phyloP scores from a whole-genome alignment of 2,113 vertebrate genomes.

The Eupsittula cactorum region DNA sequence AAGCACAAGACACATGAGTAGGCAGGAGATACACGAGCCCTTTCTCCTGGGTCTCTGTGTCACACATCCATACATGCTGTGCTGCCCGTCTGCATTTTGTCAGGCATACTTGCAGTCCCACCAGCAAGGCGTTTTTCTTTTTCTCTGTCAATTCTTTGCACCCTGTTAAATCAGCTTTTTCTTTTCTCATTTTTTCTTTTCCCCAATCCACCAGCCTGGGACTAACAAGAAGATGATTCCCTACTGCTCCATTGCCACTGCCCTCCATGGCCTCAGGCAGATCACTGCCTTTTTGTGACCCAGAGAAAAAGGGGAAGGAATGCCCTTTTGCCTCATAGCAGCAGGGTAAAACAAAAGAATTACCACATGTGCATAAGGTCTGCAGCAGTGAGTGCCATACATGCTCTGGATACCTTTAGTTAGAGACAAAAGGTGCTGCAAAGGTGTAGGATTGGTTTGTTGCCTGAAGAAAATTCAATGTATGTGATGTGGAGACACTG shows the following conservation, averaged over 20 bases:
- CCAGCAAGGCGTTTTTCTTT: background rate
- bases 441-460: background rate
- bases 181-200: background rate
- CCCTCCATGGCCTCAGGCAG: rapidly evolving
- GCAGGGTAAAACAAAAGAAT: background rate
- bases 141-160: background rate
- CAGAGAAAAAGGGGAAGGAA: background rate
- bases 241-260: rapidly evolving
- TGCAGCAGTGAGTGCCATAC: background rate
- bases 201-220: background rate
- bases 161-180: background rate
- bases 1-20: background rate
- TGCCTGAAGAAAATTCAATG: background rate
- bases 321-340: background rate
- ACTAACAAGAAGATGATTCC: background rate
- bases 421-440: background rate
- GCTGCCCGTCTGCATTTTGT: background rate
- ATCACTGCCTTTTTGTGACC: background rate
- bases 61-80: rapidly evolving
- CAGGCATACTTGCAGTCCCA: background rate
- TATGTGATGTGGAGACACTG: background rate
- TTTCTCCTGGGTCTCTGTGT: background rate
- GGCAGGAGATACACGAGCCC: background rate
- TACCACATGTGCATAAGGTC: rapidly evolving
- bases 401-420: background rate